Evolutionary conservation across 2,888 invertebrate species (phyloP).

Genomic region (Polyploca ridens): DNA sequence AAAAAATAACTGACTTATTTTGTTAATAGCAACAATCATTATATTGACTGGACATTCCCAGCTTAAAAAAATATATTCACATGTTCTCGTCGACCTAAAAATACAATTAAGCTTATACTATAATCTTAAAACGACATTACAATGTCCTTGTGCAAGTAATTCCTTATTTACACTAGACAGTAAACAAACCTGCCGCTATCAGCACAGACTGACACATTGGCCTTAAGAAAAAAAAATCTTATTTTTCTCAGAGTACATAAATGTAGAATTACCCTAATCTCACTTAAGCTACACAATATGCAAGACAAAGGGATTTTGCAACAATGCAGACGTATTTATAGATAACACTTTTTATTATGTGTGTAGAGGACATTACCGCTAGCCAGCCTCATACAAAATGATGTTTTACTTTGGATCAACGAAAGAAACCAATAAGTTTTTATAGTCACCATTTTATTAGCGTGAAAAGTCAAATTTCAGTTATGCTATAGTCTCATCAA

Average conservation of each 20-base stretch:
- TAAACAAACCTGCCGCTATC: constrained; percentile 38
- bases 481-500: too few species aligned
- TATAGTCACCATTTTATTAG: too few species aligned
- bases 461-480: too few species aligned
- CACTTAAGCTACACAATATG: constrained; percentile 17
- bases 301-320: constrained; percentile 29
- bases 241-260: constrained; percentile 21
- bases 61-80: too few species aligned
- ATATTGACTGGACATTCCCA: too few species aligned
- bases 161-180: constrained; percentile 36
- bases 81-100: background rate
- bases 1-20: too few species aligned
- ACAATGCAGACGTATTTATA: background rate
- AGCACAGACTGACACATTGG: constrained; percentile 28
- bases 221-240: constrained; percentile 25
- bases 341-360: constrained; percentile 1
- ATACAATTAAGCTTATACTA: background rate
- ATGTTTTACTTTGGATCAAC: too few species aligned
- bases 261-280: constrained; percentile 39
- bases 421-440: too few species aligned
- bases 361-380: background rate
- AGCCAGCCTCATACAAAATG: too few species aligned
- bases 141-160: constrained; percentile 35
- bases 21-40: too few species aligned
- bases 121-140: constrained; percentile 13